A percentile compares a stretch with the other conserved stretches of the same genome.
These are phyloP conservation scores for Tauraco hartlaubi DNA, from an alignment of 2,797 vertebrate genomes.

Conservation along the genomic window DNA sequence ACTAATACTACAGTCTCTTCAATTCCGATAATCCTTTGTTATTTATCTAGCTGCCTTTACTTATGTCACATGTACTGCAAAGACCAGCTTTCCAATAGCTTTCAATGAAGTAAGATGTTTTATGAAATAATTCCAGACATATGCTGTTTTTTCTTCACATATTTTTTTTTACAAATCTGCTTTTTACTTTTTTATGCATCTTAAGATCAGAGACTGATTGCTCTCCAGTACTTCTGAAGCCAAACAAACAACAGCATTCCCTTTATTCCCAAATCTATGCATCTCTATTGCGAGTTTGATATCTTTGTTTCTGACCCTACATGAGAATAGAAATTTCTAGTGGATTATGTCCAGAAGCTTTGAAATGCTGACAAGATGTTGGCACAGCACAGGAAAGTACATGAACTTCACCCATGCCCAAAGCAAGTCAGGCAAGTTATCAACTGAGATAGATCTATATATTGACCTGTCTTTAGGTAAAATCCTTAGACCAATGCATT, in stretches of 20 bases:
- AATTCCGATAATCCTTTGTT: neutral
- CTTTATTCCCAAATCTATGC: neutral
- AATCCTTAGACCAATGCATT: neutral
- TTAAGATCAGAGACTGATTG: neutral
- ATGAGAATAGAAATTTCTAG: neutral
- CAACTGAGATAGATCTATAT: neutral
- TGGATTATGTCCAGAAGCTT: neutral
- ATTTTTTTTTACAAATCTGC: neutral
- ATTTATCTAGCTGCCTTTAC: neutral
- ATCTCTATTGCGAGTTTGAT: neutral
- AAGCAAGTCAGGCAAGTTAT: neutral
- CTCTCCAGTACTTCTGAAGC: neutral
- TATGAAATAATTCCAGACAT: neutral
- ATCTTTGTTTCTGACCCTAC: neutral
- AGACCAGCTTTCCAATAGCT: neutral
- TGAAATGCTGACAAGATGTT: neutral
- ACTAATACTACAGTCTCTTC: neutral
- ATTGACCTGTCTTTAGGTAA: neutral
- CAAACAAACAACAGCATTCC: neutral
- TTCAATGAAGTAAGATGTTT: neutral
- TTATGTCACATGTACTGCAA: neutral
- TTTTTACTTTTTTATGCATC: neutral
- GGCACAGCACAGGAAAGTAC: neutral
- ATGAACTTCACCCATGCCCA: neutral
- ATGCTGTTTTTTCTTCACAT: accelerated